Conservation (phyloP, 2,113 vertebrate species). For the Seriola dumerili region DNA sequence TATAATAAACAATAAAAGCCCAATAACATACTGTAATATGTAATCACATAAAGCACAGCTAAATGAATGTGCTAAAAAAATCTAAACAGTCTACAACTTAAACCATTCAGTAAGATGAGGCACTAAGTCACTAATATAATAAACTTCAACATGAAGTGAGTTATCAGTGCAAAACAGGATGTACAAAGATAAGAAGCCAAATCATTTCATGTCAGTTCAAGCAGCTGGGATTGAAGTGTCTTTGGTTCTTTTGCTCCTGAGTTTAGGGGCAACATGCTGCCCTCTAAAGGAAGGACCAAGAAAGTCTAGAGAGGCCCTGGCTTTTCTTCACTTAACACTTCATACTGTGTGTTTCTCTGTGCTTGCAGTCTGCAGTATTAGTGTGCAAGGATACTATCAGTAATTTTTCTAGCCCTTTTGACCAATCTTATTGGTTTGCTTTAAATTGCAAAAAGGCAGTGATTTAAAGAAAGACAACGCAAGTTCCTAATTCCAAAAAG, state of each 20-base stretch:
- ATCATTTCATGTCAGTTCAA: background rate
- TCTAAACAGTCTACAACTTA: background rate
- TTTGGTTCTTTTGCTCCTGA: background rate
- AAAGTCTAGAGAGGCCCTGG: background rate
- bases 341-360: background rate
- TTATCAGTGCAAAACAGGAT: background rate
- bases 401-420: background rate
- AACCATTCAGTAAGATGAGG: no score
- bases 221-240: background rate
- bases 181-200: background rate
- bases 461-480: background rate
- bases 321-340: background rate
- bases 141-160: background rate
- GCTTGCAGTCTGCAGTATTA: background rate
- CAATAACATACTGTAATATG: background rate
- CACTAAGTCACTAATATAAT: no score
- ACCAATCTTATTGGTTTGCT: no score
- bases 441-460: background rate
- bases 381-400: background rate
- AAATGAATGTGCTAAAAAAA: background rate
- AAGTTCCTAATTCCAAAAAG: background rate
- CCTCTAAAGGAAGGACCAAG: slow-evolving; percentile 11
- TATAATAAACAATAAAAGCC: background rate
- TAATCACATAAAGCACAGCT: background rate
- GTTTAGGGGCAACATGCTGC: background rate